Percentiles rank a stretch among this genome's conserved stretches.
Conservation (phyloP, 2,113 vertebrate species). For the Pelusios castaneus region DNA sequence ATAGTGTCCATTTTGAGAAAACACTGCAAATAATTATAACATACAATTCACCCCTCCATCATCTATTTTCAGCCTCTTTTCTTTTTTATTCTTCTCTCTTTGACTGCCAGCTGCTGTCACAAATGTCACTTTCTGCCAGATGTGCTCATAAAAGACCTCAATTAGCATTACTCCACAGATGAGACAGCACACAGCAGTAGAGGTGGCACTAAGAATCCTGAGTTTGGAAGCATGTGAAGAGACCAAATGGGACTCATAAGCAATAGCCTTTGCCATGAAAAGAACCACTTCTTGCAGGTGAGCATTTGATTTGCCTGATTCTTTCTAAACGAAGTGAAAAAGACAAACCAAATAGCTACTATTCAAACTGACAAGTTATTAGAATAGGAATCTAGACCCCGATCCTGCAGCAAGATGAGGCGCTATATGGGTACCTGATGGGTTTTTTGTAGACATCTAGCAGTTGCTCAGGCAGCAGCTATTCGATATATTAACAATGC, state of each 20-base stretch:
- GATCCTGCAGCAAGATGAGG: neutral
- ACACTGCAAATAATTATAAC: conserved; percentile 4
- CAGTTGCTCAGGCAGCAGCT: neutral
- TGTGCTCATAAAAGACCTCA: conserved; percentile 13
- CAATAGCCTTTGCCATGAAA: neutral
- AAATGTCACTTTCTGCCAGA: conserved; percentile 57
- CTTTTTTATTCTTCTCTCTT: neutral
- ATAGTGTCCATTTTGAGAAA: conserved; percentile 16
- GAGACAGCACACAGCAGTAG: neutral
- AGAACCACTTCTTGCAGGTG: neutral
- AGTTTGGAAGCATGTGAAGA: neutral
- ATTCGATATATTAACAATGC: neutral
- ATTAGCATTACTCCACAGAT: neutral
- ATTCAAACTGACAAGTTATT: neutral
- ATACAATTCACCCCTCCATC: neutral
- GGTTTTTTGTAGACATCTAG: neutral
- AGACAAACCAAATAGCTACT: neutral
- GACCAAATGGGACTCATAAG: neutral
- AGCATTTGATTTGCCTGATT: neutral
- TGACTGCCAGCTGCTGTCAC: conserved; percentile 36
- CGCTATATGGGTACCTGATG: neutral
- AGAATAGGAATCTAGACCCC: accelerated
- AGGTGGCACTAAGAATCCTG: neutral
- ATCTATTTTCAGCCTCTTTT: neutral
- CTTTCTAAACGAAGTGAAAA: neutral